Conservation (phyloP, 2,888 invertebrate species). For the Lampropteryx suffumata region DNA sequence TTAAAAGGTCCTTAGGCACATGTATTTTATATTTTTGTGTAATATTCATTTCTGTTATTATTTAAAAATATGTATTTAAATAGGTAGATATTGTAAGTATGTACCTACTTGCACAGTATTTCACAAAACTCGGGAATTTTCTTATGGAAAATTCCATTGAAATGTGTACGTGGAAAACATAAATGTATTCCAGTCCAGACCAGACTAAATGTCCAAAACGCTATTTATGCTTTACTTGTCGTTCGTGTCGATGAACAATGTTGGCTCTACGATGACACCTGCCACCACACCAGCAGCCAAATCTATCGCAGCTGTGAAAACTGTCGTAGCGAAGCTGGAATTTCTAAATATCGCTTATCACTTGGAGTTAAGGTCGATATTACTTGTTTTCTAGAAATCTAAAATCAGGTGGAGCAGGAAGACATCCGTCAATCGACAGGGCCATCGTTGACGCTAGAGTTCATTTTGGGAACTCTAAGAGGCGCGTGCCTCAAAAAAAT, state of each 20-base stretch:
- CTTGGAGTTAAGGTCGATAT: slow-evolving; percentile 43
- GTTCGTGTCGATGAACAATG: slow-evolving; percentile 57
- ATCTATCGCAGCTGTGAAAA: slow-evolving; percentile 56
- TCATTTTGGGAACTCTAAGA: slow-evolving; percentile 60
- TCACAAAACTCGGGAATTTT: not conserved
- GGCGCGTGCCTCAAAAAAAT: slow-evolving; percentile 47
- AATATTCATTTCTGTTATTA: too few relatives aligned
- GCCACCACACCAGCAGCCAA: slow-evolving; percentile 55
- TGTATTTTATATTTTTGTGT: too few relatives aligned
- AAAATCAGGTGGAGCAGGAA: slow-evolving; percentile 58
- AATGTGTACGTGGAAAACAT: slow-evolving; percentile 8
- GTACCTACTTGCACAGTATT: too few relatives aligned
- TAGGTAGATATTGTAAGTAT: too few relatives aligned
- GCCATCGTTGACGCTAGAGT: slow-evolving; percentile 55
- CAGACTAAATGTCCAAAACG: slow-evolving; percentile 31
- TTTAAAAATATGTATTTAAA: too few relatives aligned
- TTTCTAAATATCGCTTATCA: slow-evolving; percentile 37
- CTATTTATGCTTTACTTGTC: slow-evolving; percentile 38
- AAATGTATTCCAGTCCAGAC: slow-evolving; percentile 4
- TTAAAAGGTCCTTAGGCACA: too few relatives aligned
- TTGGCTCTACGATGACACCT: slow-evolving; percentile 56
- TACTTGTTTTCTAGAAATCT: slow-evolving; percentile 18
- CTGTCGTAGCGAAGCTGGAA: slow-evolving; percentile 38
- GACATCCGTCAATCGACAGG: slow-evolving; percentile 67
- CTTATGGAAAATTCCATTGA: too few relatives aligned